Evolutionary conservation across 2,113 vertebrate species (phyloP), one percentile per base, ranked within the genome.

Genomic region (Oxygymnocypris stewartii): DNA sequence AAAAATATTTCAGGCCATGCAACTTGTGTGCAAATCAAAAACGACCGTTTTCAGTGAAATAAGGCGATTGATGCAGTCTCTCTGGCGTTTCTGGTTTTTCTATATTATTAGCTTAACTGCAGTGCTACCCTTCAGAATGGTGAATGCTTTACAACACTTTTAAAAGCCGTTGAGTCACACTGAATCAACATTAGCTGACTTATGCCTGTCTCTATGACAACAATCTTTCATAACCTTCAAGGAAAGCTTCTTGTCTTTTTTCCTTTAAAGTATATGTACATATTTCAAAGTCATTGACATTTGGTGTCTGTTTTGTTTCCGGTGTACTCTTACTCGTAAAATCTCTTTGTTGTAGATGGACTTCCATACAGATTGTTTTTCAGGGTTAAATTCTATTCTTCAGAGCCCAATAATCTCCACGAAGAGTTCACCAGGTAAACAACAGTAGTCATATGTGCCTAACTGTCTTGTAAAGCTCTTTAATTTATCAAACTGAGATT

Each of bases 361-460:
- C 95, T 96, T 89, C 95, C 95, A 0, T 98, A 97, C 92, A 95
- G 95, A 12, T 94, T 99, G 91, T 97, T 97, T 93, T 99, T 99
- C 93, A 96, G 97, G 88, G 97, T 99, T 88, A 99, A 99, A 91
- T 99, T 99, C 93, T 99, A 99, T 89, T 99, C 98, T 2, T 99
- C 98, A 25, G 98, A 99, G 90, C 98, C 98, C 28, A 99, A 99
- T 93, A 99, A 99, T 93, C 97, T 99, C 88, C 98, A 96, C 4
- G 97, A 99, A 91, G 98, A 99, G 95, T 99, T 99, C 92, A 99
- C 97, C 93, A 97, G 98, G 98, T 99, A 97, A 90, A 86, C 28
- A 35, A 4, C 74, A 54, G 16, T 31, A 35, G 16, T 35, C 8
- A 54, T 35, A 11, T 35, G 20, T 54, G 25, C 2, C 25, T 44